These are phyloP conservation scores for Cosmia trapezina DNA, from an alignment of 2,888 invertebrate genomes.

Conservation along the genomic window DNA sequence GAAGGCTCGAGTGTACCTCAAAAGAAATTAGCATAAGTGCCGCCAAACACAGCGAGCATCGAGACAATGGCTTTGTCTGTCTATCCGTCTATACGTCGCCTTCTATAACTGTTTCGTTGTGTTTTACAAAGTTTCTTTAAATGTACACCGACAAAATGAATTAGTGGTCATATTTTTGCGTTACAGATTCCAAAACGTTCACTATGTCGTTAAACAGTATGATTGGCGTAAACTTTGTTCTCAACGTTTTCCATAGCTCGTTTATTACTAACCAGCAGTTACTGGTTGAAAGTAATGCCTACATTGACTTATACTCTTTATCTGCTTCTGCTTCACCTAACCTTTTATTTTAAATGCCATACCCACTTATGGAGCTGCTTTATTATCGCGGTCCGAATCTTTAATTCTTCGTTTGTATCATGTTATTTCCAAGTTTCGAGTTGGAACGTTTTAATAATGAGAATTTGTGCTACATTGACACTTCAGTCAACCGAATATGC, in stretches of 20 bases:
- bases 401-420: slow-evolving; percentile 58
- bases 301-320: slow-evolving; percentile 58
- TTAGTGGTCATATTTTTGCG: slow-evolving; percentile 65
- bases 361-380: slow-evolving; percentile 58
- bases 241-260: slow-evolving; percentile 55
- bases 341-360: slow-evolving; percentile 65
- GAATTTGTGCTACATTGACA: slow-evolving; percentile 42
- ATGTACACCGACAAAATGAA: slow-evolving; percentile 74
- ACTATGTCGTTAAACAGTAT: slow-evolving; percentile 65
- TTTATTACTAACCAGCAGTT: slow-evolving; percentile 64
- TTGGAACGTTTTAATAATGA: slow-evolving; percentile 46
- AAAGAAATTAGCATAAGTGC: slow-evolving; percentile 89
- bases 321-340: slow-evolving; percentile 59
- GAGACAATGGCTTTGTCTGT: slow-evolving; percentile 89
- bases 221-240: slow-evolving; percentile 70
- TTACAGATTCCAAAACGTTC: slow-evolving; percentile 63
- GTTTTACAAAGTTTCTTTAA: slow-evolving; percentile 79
- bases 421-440: slow-evolving; percentile 42
- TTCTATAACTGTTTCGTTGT: slow-evolving; percentile 79
- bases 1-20: slow-evolving; percentile 81
- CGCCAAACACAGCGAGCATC: slow-evolving; percentile 80
- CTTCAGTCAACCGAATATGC: slow-evolving; percentile 37
- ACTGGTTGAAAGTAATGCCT: slow-evolving; percentile 64
- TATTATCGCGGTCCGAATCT: slow-evolving; percentile 69
- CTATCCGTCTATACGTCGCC: slow-evolving; percentile 81